phyloP scores from a whole-genome alignment of 2,888 invertebrate genomes.

The Esperia sulphurella region DNA sequence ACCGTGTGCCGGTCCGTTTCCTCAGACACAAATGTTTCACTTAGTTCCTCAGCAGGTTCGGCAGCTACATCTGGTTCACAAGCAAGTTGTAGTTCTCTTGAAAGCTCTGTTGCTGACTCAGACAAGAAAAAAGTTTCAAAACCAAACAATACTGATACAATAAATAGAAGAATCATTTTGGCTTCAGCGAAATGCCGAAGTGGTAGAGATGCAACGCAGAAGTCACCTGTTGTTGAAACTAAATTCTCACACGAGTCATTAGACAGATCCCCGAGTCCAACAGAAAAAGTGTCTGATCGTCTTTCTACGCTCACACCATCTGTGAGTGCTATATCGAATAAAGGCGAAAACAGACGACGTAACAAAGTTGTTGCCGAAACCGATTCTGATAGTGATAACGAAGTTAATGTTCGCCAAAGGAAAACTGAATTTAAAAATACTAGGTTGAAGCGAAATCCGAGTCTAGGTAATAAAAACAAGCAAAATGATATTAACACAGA shows the following conservation, averaged over 20 bases:
- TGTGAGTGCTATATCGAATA: constrained; percentile 75
- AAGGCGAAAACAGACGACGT: constrained; percentile 71
- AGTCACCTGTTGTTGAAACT: constrained; percentile 85
- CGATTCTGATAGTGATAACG: constrained; percentile 63
- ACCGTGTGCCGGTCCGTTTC: constrained; percentile 83
- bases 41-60: constrained; percentile 84
- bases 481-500: constrained; percentile 48
- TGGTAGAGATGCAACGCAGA: constrained; percentile 85
- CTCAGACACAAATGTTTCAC: constrained; percentile 85
- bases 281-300: constrained; percentile 69
- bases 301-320: constrained; percentile 76
- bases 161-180: constrained; percentile 91
- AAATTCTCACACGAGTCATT: constrained; percentile 82
- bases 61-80: constrained; percentile 87
- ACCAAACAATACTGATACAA: constrained; percentile 88
- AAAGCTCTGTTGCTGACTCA: constrained; percentile 81
- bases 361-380: constrained; percentile 67
- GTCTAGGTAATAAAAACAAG: constrained; percentile 59
- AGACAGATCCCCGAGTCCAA: constrained; percentile 73
- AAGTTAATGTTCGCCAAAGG: constrained; percentile 62
- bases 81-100: constrained; percentile 83
- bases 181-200: constrained; percentile 92
- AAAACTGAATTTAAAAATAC: constrained; percentile 70
- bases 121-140: constrained; percentile 85
- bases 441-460: constrained; percentile 66